A percentile compares a stretch with the other conserved stretches of the same genome.
Evolutionary conservation across 2,888 invertebrate species (phyloP).

Genomic region (Scotopteryx bipunctaria): DNA sequence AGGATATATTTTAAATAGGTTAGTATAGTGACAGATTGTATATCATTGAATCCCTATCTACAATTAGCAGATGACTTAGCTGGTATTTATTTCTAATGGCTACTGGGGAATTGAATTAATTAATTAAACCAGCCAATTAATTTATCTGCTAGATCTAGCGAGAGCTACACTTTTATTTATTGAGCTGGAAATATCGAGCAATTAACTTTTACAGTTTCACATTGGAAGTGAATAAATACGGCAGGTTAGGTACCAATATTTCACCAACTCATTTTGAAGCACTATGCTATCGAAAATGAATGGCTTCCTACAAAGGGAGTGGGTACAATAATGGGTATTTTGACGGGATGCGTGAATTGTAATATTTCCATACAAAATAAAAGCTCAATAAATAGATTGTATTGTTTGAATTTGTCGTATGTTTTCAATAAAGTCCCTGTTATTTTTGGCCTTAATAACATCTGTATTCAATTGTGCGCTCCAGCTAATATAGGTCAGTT

Average conservation of each 20-base stretch:
- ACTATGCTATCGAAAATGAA: no score
- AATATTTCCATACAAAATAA: not conserved
- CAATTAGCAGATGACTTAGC: constrained; percentile 18
- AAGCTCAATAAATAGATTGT: not conserved
- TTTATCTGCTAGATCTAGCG: constrained; percentile 19
- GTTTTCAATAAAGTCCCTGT: no score
- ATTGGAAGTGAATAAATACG: no score
- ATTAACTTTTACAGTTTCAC: constrained; percentile 8
- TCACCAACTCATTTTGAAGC: no score
- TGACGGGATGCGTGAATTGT: no score
- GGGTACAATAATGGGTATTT: no score
- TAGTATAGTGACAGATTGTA: no score
- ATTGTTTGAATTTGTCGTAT: no score
- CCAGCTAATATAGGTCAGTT: constrained; percentile 13
- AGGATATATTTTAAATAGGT: no score
- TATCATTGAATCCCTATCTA: constrained; percentile 5
- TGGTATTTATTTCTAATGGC: constrained; percentile 6
- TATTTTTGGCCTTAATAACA: constrained; percentile 9
- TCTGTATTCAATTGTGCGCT: constrained; percentile 1
- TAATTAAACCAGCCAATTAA: constrained; percentile 21
- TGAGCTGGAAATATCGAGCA: constrained; percentile 3
- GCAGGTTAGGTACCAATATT: no score
- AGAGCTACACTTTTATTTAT: constrained; percentile 10
- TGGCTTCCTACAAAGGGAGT: no score
- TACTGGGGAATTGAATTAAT: constrained; percentile 15